These are phyloP conservation scores for Pristis pectinata DNA, from an alignment of 2,797 vertebrate genomes.

Conservation along the genomic window DNA sequence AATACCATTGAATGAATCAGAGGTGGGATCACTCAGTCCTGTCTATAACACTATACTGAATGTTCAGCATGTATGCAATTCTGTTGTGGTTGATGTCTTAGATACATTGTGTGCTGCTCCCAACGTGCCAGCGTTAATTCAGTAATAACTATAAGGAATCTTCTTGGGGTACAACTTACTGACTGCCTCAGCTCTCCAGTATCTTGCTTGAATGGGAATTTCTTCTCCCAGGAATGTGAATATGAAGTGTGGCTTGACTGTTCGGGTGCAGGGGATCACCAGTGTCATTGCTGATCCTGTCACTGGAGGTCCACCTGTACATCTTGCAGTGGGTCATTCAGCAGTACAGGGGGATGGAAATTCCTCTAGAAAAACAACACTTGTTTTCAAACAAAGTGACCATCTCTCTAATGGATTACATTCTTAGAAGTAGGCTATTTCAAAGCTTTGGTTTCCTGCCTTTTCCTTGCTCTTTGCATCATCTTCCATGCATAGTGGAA, in stretches of 20 bases:
- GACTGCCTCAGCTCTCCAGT: background rate
- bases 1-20: background rate
- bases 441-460: background rate
- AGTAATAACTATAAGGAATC: too few relatives aligned
- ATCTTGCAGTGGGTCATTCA: background rate
- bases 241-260: background rate
- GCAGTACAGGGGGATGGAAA: background rate
- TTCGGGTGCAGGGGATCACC: background rate
- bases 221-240: background rate
- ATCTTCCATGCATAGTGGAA: background rate
- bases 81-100: background rate
- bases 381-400: background rate
- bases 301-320: background rate
- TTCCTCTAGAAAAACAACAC: background rate
- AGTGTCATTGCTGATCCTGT: background rate
- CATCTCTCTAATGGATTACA: background rate
- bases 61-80: too few relatives aligned
- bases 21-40: background rate
- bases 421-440: background rate
- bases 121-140: background rate
- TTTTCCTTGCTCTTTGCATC: background rate
- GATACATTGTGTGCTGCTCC: background rate
- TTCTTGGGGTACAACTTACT: background rate
- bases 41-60: background rate
- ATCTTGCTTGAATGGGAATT: background rate